phyloP scores from a whole-genome alignment of 1,140 invertebrate species.

The Drosophila albomicans region DNA sequence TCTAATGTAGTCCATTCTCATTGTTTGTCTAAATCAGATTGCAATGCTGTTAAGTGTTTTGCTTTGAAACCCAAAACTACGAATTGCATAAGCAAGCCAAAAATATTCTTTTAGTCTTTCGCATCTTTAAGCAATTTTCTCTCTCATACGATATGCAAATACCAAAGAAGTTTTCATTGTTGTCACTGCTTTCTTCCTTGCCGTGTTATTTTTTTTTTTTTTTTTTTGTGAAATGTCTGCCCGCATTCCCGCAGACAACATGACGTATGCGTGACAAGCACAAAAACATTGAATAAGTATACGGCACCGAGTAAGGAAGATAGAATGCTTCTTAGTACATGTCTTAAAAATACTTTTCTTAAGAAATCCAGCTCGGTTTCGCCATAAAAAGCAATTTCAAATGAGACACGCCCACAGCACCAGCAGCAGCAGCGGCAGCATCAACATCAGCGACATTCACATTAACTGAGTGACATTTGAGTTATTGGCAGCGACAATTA shows the following conservation, averaged over 20 bases:
- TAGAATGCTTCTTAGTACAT: slow-evolving; percentile 1
- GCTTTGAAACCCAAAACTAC: slow-evolving; percentile 29
- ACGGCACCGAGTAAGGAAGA: not conserved
- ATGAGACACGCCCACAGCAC: slow-evolving; percentile 14
- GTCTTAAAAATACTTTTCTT: slow-evolving; percentile 30
- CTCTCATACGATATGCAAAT: slow-evolving; percentile 33
- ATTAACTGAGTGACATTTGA: slow-evolving; percentile 61
- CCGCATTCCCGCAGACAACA: slow-evolving; percentile 39
- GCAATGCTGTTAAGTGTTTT: slow-evolving; percentile 7
- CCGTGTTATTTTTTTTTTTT: not conserved
- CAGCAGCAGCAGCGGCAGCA: slow-evolving; percentile 2
- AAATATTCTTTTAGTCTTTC: slow-evolving; percentile 5
- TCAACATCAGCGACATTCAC: slow-evolving; percentile 20
- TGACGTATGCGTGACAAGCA: slow-evolving; percentile 63
- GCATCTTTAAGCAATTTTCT: slow-evolving; percentile 44
- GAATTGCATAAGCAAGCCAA: not conserved
- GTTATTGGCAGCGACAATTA: slow-evolving; percentile 48
- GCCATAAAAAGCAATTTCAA: slow-evolving; percentile 23
- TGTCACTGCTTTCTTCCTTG: not conserved
- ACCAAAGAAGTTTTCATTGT: slow-evolving; percentile 19
- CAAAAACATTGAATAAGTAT: slow-evolving; percentile 34
- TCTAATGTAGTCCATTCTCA: not conserved
- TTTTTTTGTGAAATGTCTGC: slow-evolving; percentile 41
- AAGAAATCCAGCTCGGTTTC: slow-evolving; percentile 17
- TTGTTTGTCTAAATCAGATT: slow-evolving; percentile 15